Evolutionary conservation across 2,113 vertebrate species (phyloP), one percentile per base, ranked within the genome.

Genomic region (Pachypanchax playfairii): DNA sequence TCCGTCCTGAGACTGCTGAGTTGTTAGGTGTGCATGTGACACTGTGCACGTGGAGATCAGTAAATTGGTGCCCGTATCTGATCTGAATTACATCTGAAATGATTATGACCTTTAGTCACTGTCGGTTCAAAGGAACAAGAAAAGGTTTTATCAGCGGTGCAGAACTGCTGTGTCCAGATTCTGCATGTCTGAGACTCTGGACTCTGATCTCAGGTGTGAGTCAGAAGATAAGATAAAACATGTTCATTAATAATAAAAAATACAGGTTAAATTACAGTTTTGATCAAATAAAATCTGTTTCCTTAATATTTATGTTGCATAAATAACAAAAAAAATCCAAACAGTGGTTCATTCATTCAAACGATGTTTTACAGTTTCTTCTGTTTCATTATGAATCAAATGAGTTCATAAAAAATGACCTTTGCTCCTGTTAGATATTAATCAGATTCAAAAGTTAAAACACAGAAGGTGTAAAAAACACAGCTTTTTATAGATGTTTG

Each of bases 221-320:
- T 44, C 53, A 24, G 20, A 28, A 77, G 90, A 92, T 92, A 91
- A 91, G 90, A 91, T 89, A 88, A 74, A 36, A 17, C 35, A 36
- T 26, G 76, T 68, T 13, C 54, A 66, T 69, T 75, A 82, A 81
- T 63, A 39, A 75, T 51, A 57, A 48, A 68, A 41, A 58, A 5
- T 11, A 13, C 2, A 46, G 20, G 22, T n/a, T n/a, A n/a, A n/a
- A n/a, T n/a, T n/a, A n/a, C n/a, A n/a, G n/a, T n/a, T n/a, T n/a
- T n/a, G n/a, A n/a, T n/a, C n/a, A n/a, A n/a, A n/a, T n/a, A n/a
- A n/a, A n/a, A n/a, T n/a, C n/a, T n/a, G n/a, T n/a, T n/a, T n/a
- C n/a, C n/a, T n/a, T n/a, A n/a, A n/a, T n/a, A n/a, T n/a, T n/a
- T n/a, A n/a, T n/a, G n/a, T n/a, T n/a, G n/a, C n/a, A n/a, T n/a